Conservation (phyloP, 2,888 invertebrate genomes). For the Drosophila lacicola region DNA sequence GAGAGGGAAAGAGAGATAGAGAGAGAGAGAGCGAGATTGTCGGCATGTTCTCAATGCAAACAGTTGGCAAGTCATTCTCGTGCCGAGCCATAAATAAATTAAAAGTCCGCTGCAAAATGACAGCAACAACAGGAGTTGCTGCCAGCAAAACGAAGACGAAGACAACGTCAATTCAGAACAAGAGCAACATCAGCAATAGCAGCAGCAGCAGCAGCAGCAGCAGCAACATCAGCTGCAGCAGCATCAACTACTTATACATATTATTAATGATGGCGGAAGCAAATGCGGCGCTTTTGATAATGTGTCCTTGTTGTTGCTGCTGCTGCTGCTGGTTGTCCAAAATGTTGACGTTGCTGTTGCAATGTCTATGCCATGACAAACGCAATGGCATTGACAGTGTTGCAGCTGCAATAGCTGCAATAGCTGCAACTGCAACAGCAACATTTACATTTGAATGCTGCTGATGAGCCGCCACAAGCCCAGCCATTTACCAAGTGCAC, state of each 20-base stretch:
- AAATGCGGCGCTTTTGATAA: slow-evolving; percentile 69
- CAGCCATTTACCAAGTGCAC: background rate
- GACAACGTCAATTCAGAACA: slow-evolving; percentile 61
- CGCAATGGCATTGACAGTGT: slow-evolving; percentile 71
- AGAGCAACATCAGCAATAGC: slow-evolving; percentile 58
- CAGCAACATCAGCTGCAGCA: slow-evolving; percentile 15
- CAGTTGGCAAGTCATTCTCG: slow-evolving; percentile 67
- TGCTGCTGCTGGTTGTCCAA: slow-evolving; percentile 52
- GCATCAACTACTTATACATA: slow-evolving; percentile 51
- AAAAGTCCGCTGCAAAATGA: slow-evolving; percentile 77
- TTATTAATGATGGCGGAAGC: slow-evolving; percentile 78
- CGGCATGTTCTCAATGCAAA: slow-evolving; percentile 58
- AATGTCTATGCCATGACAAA: slow-evolving; percentile 69
- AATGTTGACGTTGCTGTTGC: slow-evolving; percentile 62
- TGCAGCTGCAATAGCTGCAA: slow-evolving; percentile 38
- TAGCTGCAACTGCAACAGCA: slow-evolving; percentile 24
- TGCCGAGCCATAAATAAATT: slow-evolving; percentile 74
- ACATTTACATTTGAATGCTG: slow-evolving; percentile 47
- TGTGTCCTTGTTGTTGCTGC: slow-evolving; percentile 56
- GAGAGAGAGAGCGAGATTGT: background rate
- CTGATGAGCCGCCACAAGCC: slow-evolving; percentile 44
- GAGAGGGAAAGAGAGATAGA: background rate
- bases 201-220: slow-evolving; percentile 11
- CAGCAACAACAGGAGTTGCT: slow-evolving; percentile 68
- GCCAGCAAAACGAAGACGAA: slow-evolving; percentile 17